A percentile compares a stretch with the other conserved stretches of the same genome.
Conservation (phyloP, 2,888 invertebrate genomes). For the Caenorhabditis sinica region DNA sequence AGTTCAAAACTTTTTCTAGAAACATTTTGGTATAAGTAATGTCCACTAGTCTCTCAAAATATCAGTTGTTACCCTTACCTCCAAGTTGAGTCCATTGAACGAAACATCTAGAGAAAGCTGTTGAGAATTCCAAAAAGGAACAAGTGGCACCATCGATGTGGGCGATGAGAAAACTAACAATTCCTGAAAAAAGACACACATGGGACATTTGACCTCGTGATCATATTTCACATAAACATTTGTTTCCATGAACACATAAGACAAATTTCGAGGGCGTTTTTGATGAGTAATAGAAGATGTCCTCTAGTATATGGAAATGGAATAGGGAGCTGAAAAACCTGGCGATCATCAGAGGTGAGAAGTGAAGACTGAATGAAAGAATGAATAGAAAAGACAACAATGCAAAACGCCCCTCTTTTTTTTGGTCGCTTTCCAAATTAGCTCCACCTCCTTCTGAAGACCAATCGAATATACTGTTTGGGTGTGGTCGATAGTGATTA, state of each 20-base stretch:
- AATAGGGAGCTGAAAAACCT: conserved; percentile 3
- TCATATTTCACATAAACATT: conserved; percentile 64
- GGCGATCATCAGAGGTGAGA: conserved; percentile 17
- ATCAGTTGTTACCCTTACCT: background rate
- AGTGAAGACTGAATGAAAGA: conserved; percentile 21
- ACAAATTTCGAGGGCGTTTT: conserved; percentile 20
- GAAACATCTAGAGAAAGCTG: background rate
- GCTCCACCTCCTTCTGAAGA: conserved; percentile 55
- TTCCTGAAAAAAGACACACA: conserved; percentile 41
- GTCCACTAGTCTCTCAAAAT: too few species aligned
- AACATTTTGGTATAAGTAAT: too few species aligned
- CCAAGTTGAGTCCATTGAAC: background rate
- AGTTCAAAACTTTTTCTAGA: too few species aligned
- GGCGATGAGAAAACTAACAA: conserved; percentile 36
- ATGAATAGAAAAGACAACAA: conserved; percentile 28
- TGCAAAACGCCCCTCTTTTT: conserved; percentile 11
- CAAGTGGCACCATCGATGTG: conserved; percentile 1
- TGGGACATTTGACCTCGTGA: conserved; percentile 52
- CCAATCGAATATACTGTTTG: conserved; percentile 53
- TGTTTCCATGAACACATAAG: conserved; percentile 45
- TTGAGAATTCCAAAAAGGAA: conserved; percentile 6
- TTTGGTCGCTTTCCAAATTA: conserved; percentile 20
- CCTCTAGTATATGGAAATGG: background rate
- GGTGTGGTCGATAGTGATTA: conserved; percentile 62
- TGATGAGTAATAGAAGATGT: background rate